Evolutionary conservation across 2,888 invertebrate genomes (phyloP).

Genomic region (Xanthia togata): DNA sequence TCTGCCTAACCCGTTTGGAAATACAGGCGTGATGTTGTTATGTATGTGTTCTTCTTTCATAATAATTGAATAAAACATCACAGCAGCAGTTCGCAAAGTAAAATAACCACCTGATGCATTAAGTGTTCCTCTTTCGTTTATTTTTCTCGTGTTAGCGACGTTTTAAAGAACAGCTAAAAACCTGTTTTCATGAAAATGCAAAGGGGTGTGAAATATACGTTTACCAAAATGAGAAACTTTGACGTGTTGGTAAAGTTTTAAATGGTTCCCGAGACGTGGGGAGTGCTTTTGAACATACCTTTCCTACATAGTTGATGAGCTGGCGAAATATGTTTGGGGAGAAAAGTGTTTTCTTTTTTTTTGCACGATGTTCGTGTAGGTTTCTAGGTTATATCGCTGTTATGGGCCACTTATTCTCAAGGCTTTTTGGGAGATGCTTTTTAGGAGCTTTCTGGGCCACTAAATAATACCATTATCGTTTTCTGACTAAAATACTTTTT

Average conservation of each 20-base stretch:
- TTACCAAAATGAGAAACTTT: constrained; percentile 52
- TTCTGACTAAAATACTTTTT: background rate
- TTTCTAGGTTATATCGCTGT: background rate
- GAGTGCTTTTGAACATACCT: constrained; percentile 46
- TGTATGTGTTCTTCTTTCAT: background rate
- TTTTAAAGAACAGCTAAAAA: constrained; percentile 34
- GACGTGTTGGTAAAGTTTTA: constrained; percentile 58
- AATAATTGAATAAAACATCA: background rate
- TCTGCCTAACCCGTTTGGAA: too few species aligned
- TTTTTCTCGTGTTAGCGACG: constrained; percentile 26
- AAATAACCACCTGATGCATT: constrained; percentile 21
- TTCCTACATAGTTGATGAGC: constrained; percentile 43
- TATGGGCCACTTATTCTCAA: background rate
- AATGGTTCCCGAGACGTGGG: constrained; percentile 55
- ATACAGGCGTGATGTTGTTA: too few species aligned
- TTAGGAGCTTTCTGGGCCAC: background rate
- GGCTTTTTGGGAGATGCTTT: background rate
- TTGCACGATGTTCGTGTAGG: background rate
- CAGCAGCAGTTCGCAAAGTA: background rate
- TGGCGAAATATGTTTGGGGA: constrained; percentile 10
- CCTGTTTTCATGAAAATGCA: constrained; percentile 30
- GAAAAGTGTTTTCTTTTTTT: constrained; percentile 15
- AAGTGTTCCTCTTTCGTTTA: constrained; percentile 2
- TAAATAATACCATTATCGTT: background rate
- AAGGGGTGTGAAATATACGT: constrained; percentile 45